These are phyloP conservation scores for Plemyria rubiginata DNA, from an alignment of 2,888 invertebrate genomes.

Conservation along the genomic window DNA sequence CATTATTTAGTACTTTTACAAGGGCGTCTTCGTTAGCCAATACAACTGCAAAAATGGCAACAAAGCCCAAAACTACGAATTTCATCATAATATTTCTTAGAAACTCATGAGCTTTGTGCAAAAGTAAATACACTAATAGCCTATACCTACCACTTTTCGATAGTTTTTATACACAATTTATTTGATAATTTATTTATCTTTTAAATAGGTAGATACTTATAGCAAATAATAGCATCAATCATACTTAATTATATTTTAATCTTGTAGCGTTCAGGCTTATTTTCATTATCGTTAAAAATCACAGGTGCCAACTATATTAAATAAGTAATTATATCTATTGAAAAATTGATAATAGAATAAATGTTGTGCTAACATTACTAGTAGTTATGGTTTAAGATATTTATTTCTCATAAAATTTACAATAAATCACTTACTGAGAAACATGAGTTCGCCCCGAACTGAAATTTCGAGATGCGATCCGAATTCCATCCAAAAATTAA, in stretches of 20 bases:
- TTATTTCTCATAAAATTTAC: too few species aligned
- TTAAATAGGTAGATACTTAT: not conserved
- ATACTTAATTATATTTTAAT: constrained; percentile 15
- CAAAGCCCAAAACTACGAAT: constrained; percentile 23
- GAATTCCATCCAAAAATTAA: too few species aligned
- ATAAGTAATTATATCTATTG: not conserved
- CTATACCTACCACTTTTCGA: constrained; percentile 1
- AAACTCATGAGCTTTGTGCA: not conserved
- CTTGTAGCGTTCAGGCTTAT: constrained; percentile 6
- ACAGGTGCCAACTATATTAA: not conserved
- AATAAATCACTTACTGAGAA: too few species aligned
- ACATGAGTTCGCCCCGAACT: too few species aligned
- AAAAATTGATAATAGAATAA: not conserved
- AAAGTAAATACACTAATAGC: not conserved
- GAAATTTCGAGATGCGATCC: too few species aligned
- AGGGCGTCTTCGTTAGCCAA: constrained; percentile 26
- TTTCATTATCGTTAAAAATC: constrained; percentile 15
- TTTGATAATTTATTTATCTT: constrained; percentile 13
- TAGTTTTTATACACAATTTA: not conserved
- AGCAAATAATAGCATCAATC: constrained; percentile 2
- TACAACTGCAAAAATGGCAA: constrained; percentile 30
- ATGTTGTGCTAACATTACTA: too few species aligned
- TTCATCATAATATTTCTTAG: constrained; percentile 31
- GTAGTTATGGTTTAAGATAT: too few species aligned
- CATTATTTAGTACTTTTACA: constrained; percentile 27